Conservation (phyloP, 2,113 vertebrate genomes). For the Indicator maculatus region DNA sequence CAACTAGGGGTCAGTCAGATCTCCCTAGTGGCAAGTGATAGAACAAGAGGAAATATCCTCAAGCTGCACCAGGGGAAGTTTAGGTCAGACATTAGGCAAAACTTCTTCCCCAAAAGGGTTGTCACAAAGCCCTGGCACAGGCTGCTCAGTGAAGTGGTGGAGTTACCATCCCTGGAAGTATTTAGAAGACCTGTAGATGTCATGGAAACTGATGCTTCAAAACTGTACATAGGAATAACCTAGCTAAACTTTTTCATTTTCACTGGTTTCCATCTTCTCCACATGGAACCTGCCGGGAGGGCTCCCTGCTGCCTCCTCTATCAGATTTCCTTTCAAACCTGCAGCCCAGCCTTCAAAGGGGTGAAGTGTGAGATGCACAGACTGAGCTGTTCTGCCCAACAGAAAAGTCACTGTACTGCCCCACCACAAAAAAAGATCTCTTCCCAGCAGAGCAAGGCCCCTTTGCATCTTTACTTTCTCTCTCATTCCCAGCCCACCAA, state of each 20-base stretch:
- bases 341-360: neutral
- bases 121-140: too few species aligned
- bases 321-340: neutral
- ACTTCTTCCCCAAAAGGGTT: too few species aligned
- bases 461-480: neutral
- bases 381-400: neutral
- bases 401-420: neutral
- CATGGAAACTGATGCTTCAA: neutral
- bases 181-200: too few species aligned
- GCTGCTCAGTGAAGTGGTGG: too few species aligned
- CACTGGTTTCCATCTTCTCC: neutral
- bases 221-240: neutral
- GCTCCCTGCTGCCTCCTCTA: neutral
- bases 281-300: neutral
- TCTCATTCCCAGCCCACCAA: neutral
- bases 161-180: too few species aligned
- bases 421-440: neutral
- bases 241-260: neutral
- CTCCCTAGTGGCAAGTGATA: too few species aligned
- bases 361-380: neutral
- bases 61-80: too few species aligned
- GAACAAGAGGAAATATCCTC: too few species aligned
- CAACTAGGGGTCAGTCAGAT: too few species aligned
- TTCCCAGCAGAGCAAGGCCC: neutral
- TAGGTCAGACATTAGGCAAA: too few species aligned